Evolutionary conservation across 1,140 invertebrate genomes (phyloP), one percentile per base, ranked within the genome.

Genomic region (Diabrotica undecimpunctata): DNA sequence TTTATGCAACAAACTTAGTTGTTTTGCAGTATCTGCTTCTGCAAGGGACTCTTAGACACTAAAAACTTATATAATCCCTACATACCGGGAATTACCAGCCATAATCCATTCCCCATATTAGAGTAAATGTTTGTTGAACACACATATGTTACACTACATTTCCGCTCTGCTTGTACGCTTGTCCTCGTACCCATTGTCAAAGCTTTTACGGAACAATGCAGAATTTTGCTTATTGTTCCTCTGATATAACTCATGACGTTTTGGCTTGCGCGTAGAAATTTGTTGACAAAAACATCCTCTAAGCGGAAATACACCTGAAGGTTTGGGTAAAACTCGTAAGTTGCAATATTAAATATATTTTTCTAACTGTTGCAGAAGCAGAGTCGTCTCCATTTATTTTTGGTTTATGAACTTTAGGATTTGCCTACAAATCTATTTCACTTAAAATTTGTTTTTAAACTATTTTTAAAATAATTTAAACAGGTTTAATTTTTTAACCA

Each of bases 171-270:
- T 36, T 57, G 37, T 37, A 57, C n/a, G 55, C 55, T 57, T 37
- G 55, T 57, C 25, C 55, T 57, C 55, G 7, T 37, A 57, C 10
- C 25, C 55, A 57, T 57, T 57, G 55, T 57, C 37, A 25, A 9
- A 14, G 36, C 25, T 37, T 57, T 57, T n/a, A 57, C 36, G 55
- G 37, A 7, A 57, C 55, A 57, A 57, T 57, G 55, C 55, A 11
- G 55, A 57, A 57, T 57, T 57, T 41, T 37, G 25, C 55, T 41
- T 57, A 57, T 57, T 57, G 55, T 57, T 57, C 55, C 55, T 10
- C 8, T 57, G 55, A n/a, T 46, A 46, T 46, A 38, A 57, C 35
- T 57, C 38, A 57, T 57, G 54, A 55, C 54, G 54, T 55, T 55
- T 55, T 10, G 12, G 55, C 55, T 57, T 36, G 37, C 11, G 36